Base-by-base conservation (phyloP, 1,140 invertebrate species). In the Conopomorpha cramerella region DNA sequence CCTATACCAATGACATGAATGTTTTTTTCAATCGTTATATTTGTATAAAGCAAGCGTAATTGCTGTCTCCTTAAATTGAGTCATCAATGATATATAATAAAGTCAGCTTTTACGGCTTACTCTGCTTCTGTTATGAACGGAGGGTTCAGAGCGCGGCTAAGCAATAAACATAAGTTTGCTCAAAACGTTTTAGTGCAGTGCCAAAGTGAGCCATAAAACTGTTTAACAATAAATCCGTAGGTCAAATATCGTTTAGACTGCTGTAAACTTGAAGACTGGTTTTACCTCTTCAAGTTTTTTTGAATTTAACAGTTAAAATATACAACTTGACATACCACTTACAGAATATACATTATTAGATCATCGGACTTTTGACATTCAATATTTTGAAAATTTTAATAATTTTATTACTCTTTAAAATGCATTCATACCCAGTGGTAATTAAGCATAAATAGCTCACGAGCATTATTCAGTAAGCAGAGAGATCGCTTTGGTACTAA, bases 141-240 rank as follows among this genome's bases (percentile, higher is more conserved):
- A 37, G 42, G 48, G 43, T 28, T 47, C 19, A 23, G 19, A 23
- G 4, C 19, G 19, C 4, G 19, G 19, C 4, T 35, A 41, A 39
- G 46, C 46, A 36, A 44, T 49, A 44, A 48, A 49, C 41, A 51
- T 42, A 34, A 43, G 46, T 66, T 56, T 71, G 66, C 67, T 71
- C 65, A 72, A 71, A 61, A 49, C 43, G 55, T 56, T 23, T 23
- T 65, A 46, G 55, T 48, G 51, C 64, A 62, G 68, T 71, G 60
- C 66, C 70, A 74, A 70, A 70, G 65, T 71, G 63, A 62, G 65
- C 63, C 66, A 61, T 74, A 66, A 66, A 74, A 53, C 56, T 57
- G 61, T 56, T 48, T 49, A 43, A 45, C 38, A 36, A 51, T 51
- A 55, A 55, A 34, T 53, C 55, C 49, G 46, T 55, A 55, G 50